Evolutionary conservation across 2,113 vertebrate genomes (phyloP), one percentile per base, ranked within the genome.

Genomic region (Atrichornis clamosus): DNA sequence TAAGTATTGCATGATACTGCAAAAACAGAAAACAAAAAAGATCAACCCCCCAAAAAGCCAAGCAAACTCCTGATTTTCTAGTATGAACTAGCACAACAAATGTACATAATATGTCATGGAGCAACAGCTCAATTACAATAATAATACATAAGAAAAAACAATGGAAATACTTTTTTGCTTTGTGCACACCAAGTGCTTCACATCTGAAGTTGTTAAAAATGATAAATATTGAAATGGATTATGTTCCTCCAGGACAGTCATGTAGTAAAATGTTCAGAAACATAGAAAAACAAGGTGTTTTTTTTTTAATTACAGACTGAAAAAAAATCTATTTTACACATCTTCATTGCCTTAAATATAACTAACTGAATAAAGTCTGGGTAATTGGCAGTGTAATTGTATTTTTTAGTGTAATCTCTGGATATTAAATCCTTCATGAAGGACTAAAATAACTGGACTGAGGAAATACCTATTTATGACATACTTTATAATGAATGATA

Each of bases 121-220:
- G 87, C 60, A 84, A 83, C 46, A 89, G 64, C 44, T 91, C 52
- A 91, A 55, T 85, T 91, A 87, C 15, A 92, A n/a, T 94, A 79
- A 84, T 24, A 95, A 70, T 80, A 89, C 13, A 68, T 75, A 63
- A 90, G 93, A 88, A 96, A 97, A 97, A 87, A 86, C 3, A 84
- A 32, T 67, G 68, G 53, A 96, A 89, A 32, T 80, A 18, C 87
- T 90, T 95, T 93, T 80, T 97, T 81, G 78, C 90, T 96, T 93
- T 97, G 65, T 96, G 98, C 98, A 98, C 97, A 94, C 95, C 98
- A 98, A 97, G 97, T 99, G 98, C 98, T 97, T 97, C 58, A 63
- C 41, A 81, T 96, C 92, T 96, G 70, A 93, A 93, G 93, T 94
- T 63, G 65, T 87, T 95, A 74, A 53, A 96, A 95, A 93, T 85